Percentiles rank a stretch among this genome's conserved stretches.
These are phyloP conservation scores for Enteromius unitaeniatus DNA, from an alignment of 2,797 vertebrate genomes.

Conservation along the genomic window DNA sequence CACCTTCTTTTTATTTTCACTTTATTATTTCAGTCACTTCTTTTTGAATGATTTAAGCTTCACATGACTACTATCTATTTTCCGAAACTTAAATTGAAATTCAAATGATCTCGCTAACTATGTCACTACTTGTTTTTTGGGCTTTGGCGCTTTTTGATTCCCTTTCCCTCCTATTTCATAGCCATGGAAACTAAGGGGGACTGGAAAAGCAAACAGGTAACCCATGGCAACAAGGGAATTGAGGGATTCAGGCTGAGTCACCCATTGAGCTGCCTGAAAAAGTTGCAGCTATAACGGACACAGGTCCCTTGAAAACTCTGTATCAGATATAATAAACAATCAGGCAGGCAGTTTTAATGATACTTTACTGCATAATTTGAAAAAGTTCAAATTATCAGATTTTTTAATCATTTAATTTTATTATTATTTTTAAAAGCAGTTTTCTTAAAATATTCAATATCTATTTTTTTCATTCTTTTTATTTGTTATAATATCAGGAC, in stretches of 20 bases:
- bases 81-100: slow-evolving; percentile 56
- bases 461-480: background rate
- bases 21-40: slow-evolving; percentile 3
- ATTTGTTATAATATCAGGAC: background rate
- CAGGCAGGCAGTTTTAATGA: background rate
- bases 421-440: background rate
- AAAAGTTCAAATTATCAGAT: background rate
- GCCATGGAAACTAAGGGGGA: slow-evolving; percentile 57
- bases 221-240: slow-evolving; percentile 59
- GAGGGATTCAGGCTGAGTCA: slow-evolving; percentile 45
- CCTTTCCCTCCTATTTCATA: slow-evolving; percentile 46
- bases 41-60: background rate
- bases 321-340: slow-evolving; percentile 17
- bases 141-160: slow-evolving; percentile 54
- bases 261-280: slow-evolving; percentile 57
- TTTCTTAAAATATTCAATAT: background rate
- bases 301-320: slow-evolving; percentile 29
- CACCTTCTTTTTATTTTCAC: slow-evolving; percentile 30
- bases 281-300: slow-evolving; percentile 32
- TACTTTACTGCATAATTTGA: slow-evolving; percentile 9
- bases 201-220: slow-evolving; percentile 57
- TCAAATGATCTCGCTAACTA: slow-evolving; percentile 50
- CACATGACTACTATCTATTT: slow-evolving; percentile 31
- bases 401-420: background rate
- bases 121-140: slow-evolving; percentile 61